A percentile compares a stretch with the other conserved stretches of the same genome.
These are phyloP conservation scores for Esox masquinongy DNA, from an alignment of 2,797 vertebrate genomes.

Conservation along the genomic window DNA sequence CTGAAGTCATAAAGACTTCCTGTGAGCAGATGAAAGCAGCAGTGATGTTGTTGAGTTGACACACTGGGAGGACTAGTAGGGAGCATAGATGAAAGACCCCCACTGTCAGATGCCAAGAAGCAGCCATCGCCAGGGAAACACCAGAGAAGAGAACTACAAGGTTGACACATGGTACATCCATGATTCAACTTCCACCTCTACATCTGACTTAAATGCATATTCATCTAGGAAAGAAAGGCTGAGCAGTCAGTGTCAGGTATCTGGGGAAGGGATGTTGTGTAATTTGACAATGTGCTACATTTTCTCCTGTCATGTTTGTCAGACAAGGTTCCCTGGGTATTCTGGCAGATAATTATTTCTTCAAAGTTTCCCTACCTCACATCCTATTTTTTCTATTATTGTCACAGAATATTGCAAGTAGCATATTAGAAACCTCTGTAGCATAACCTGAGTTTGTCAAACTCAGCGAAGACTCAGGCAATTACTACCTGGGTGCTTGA, in stretches of 20 bases:
- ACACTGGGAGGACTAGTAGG: not conserved
- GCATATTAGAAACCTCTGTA: not conserved
- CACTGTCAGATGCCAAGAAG: not conserved
- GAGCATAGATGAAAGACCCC: not conserved
- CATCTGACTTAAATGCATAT: not conserved
- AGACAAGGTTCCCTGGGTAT: not conserved
- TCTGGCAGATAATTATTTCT: not conserved
- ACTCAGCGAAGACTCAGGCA: not conserved
- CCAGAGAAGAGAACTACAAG: not conserved
- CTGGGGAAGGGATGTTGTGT: not conserved
- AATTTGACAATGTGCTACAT: not conserved
- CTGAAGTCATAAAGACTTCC: constrained; percentile 1
- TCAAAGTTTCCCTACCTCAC: not conserved
- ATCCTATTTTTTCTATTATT: not conserved
- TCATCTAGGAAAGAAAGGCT: not conserved
- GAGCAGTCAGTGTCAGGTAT: not conserved
- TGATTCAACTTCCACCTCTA: not conserved
- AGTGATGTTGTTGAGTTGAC: not conserved
- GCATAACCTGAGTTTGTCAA: not conserved
- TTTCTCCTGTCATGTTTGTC: not conserved
- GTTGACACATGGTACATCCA: not conserved
- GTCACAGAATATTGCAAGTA: not conserved
- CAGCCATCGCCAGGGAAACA: not conserved
- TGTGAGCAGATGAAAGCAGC: not conserved
- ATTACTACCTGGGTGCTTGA: not conserved